phyloP scores from a whole-genome alignment of 2,888 invertebrate genomes.

The Drosophila atroscutellata region DNA sequence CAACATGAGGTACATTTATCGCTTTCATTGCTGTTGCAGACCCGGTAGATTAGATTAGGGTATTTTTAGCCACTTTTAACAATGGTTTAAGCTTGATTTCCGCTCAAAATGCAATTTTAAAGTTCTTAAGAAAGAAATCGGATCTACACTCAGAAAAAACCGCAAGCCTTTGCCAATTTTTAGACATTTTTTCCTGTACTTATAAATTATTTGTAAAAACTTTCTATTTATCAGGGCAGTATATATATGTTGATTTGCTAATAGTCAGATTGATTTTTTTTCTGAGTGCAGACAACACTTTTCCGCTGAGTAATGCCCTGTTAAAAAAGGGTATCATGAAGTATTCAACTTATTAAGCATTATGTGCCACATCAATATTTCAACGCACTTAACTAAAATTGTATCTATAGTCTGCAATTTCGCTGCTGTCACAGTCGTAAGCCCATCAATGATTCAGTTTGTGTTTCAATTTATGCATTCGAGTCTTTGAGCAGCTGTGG shows the following conservation, averaged over 20 bases:
- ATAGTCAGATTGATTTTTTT: background rate
- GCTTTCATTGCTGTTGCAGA: constrained; percentile 22
- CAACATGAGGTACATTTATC: constrained; percentile 28
- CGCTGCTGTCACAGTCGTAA: constrained; percentile 20
- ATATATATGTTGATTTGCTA: background rate
- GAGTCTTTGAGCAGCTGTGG: constrained; percentile 6
- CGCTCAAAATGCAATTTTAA: background rate
- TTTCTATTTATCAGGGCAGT: background rate
- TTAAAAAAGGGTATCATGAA: background rate
- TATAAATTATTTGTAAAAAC: background rate
- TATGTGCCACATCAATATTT: constrained; percentile 10
- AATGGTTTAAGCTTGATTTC: background rate
- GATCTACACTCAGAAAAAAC: too few species aligned
- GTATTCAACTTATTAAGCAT: background rate
- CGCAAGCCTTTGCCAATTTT: background rate
- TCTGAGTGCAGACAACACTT: background rate
- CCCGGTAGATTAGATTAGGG: background rate
- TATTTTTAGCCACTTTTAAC: background rate
- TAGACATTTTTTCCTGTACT: accelerated
- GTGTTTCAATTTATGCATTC: constrained; percentile 4
- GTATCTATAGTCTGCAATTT: background rate
- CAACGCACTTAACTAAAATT: constrained; percentile 17
- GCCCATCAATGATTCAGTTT: constrained; percentile 58
- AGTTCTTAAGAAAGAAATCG: background rate
- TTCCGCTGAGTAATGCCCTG: background rate